Base-by-base conservation (phyloP, 1,140 invertebrate species). In the Drosophila pseudoobscura region DNA sequence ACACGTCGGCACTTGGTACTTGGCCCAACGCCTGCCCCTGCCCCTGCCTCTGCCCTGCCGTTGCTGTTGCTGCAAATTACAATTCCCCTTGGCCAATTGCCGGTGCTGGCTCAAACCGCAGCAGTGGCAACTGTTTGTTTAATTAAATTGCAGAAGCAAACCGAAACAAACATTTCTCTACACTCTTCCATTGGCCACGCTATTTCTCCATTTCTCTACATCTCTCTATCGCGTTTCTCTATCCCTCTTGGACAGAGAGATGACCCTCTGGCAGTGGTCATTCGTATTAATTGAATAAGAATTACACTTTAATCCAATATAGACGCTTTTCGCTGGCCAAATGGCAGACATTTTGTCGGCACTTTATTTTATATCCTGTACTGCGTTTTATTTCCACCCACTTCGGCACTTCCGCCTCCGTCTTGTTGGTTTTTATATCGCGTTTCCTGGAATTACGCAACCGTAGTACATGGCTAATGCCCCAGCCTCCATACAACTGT, bases 261-360 rank as follows among this genome's bases (percentile, higher is more conserved):
- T 56, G 60, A 65, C 71, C 43, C 55, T 51, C 47, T 53, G 46
- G 26, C 52, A 31, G 46, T 41, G 71, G 53, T 79, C 66, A 82
- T 78, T 80, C 78, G 62, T 73, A 83, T 88, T 88, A 88, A 88
- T 87, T 87, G 82, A 78, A 85, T 75, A 68, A 66, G 70, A 82
- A 87, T 79, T 73, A 66, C 68, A 60, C 63, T 65, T 65, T 64
- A 88, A 76, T 78, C 75, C 60, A 76, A 75, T 71, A 58, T 68
- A 61, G 58, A 46, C 49, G 55, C 47, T 46, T 6, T 7, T 22
- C 20, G 53, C 15, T 50, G 51, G 56, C 76, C 57, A 71, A 80
- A 66, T 74, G 53, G 60, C 71, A 45, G 80, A 83, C 73, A 77
- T 80, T 85, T 77, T 88, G 78, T 69, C 50, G 64, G 62, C 56